phyloP scores from a whole-genome alignment of 2,888 invertebrate species.

The Crioceris asparagi region DNA sequence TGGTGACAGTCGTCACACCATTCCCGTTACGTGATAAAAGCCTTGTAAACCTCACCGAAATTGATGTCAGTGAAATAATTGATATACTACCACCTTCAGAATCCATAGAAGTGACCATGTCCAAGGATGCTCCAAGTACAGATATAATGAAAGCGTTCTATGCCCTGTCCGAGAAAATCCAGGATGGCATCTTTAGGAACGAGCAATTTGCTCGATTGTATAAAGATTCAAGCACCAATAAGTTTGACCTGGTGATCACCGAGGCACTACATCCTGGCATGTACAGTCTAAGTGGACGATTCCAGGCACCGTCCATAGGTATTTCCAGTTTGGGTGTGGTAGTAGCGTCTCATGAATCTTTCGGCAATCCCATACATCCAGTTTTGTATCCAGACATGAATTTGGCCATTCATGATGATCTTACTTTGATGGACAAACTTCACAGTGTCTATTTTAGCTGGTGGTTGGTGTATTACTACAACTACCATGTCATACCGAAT shows the following conservation, averaged over 20 bases:
- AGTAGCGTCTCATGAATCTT: slow-evolving; percentile 5
- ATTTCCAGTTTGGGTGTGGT: slow-evolving; percentile 10
- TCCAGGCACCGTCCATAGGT: slow-evolving; percentile 12
- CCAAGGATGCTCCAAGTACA: slow-evolving; percentile 3
- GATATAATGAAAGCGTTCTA: not conserved
- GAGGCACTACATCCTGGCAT: slow-evolving; percentile 12
- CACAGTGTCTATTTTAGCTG: slow-evolving; percentile 5
- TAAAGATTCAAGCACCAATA: slow-evolving; percentile 1
- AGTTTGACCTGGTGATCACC: slow-evolving; percentile 13
- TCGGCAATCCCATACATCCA: slow-evolving; percentile 12
- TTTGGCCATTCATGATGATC: slow-evolving; percentile 2
- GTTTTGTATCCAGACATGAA: slow-evolving; percentile 10
- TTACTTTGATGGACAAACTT: slow-evolving; percentile 8
- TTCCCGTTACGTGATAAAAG: slow-evolving; percentile 33
- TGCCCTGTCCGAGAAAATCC: not conserved
- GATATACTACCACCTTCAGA: not conserved
- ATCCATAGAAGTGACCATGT: slow-evolving; percentile 3
- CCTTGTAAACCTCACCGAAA: slow-evolving; percentile 34
- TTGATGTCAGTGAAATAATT: slow-evolving; percentile 26
- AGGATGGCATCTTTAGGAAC: slow-evolving; percentile 3
- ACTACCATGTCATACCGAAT: slow-evolving; percentile 13
- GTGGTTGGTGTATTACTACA: slow-evolving; percentile 7
- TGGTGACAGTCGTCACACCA: slow-evolving; percentile 37
- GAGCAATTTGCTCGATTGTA: slow-evolving; percentile 4
- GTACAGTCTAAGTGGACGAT: slow-evolving; percentile 11